Percentiles rank a stretch among this genome's conserved stretches.
Evolutionary conservation across 2,113 vertebrate species (phyloP).

Genomic region (Marmota monax): DNA sequence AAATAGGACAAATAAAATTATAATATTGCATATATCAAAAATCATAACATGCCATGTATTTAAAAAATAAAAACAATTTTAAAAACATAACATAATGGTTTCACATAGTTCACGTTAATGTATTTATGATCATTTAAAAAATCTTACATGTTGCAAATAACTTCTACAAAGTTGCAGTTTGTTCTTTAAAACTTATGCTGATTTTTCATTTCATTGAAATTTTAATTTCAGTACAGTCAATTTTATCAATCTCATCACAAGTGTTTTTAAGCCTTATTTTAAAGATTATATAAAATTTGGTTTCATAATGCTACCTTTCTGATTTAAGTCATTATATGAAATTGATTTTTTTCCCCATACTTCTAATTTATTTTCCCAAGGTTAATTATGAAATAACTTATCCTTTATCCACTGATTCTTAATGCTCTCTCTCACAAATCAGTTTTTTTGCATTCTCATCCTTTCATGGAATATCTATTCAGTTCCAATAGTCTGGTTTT

Average conservation of each 20-base stretch:
- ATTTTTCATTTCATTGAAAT: not conserved
- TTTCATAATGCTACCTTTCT: not conserved
- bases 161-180: not conserved
- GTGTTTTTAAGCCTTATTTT: not conserved
- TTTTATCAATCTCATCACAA: not conserved
- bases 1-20: not conserved
- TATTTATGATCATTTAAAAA: not conserved
- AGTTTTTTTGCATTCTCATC: not conserved
- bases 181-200: not conserved
- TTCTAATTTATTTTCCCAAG: not conserved
- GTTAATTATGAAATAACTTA: not conserved
- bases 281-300: not conserved
- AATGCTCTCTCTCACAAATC: not conserved
- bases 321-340: not conserved
- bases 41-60: not conserved
- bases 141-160: not conserved
- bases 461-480: not conserved
- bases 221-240: not conserved
- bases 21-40: not conserved
- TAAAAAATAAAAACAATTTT: no score
- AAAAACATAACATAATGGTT: not conserved
- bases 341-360: not conserved
- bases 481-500: not conserved
- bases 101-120: not conserved
- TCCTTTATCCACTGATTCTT: not conserved